Base-by-base conservation (phyloP, 1,140 invertebrate species). In the Bombyx mandarina region DNA sequence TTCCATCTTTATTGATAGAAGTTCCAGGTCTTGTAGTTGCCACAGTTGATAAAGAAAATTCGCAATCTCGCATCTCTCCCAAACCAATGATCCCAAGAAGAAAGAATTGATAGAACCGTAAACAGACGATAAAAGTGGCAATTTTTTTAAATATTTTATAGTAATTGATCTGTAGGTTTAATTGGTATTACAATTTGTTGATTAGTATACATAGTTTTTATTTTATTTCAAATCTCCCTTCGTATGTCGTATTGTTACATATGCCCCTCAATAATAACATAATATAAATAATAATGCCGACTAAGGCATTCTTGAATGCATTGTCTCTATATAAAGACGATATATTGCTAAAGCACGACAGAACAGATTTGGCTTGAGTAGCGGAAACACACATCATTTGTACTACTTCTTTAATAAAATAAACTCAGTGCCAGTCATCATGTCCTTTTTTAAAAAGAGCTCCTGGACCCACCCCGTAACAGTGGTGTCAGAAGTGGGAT, bases 21-120 rank as follows among this genome's bases (percentile, higher is more conserved):
- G 26, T 22, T 26, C 8, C 45, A 65, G 54, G 50, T 59, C 60
- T 55, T 48, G 59, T 43, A 57, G 49, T 49, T 63, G 10, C 18
- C 50, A 58, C 60, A 58, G 66, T 66, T 64, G 66, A 65, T 46
- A 54, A 56, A 57, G 56, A 62, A 45, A 78, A 73, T 50, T 8
- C 49, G 45, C 49, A 35, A 57, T 2, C 12, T 58, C 54, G 26
- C 44, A 46, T 55, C 58, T 61, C 50, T 57, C 22, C 44, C 55
- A 57, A 52, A 46, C 60, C 63, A 64, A 56, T 55, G 58, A 54
- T 53, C 57, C 18, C 56, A 54, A 57, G 49, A 57, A 57, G 44
- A 42, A 52, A 60, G 18, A 52, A 18, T 18, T 52, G 42, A 22
- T 12, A 57, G 44, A 44, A 54, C 52, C 9, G 45, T 7, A 26